Percentiles rank a stretch among this genome's conserved stretches.
These are phyloP conservation scores for Martes martes DNA, from an alignment of 2,113 vertebrate genomes.

Conservation along the genomic window DNA sequence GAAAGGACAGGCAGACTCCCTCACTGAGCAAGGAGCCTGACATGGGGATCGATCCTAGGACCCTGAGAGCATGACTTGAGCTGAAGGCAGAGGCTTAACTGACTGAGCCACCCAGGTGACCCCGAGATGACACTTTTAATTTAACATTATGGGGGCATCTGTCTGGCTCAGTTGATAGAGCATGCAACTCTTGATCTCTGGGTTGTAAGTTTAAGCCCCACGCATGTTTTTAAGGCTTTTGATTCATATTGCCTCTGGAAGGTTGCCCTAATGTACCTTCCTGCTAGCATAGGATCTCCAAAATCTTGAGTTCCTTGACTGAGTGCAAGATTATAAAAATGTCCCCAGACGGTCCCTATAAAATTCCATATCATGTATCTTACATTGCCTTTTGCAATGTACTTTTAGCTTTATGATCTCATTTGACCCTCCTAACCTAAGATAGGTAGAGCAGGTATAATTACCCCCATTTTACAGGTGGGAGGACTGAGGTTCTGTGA, in stretches of 20 bases:
- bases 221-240: neutral
- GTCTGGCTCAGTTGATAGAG: too few relatives aligned
- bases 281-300: neutral
- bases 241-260: neutral
- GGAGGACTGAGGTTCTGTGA: neutral
- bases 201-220: neutral
- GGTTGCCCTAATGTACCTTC: neutral
- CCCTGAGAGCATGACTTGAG: neutral
- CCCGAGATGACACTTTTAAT: too few relatives aligned
- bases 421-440: neutral
- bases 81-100: too few relatives aligned
- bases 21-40: neutral
- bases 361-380: neutral
- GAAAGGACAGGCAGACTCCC: neutral
- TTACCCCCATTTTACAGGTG: neutral
- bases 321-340: neutral
- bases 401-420: neutral
- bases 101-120: too few relatives aligned
- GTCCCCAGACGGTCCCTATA: neutral
- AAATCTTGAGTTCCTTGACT: neutral
- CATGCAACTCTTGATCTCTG: neutral
- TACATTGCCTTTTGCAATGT: neutral
- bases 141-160: too few relatives aligned
- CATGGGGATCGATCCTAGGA: neutral
- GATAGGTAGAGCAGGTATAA: neutral